Evolutionary conservation across 2,797 vertebrate species (phyloP).

Genomic region (Myotis pilosus): DNA sequence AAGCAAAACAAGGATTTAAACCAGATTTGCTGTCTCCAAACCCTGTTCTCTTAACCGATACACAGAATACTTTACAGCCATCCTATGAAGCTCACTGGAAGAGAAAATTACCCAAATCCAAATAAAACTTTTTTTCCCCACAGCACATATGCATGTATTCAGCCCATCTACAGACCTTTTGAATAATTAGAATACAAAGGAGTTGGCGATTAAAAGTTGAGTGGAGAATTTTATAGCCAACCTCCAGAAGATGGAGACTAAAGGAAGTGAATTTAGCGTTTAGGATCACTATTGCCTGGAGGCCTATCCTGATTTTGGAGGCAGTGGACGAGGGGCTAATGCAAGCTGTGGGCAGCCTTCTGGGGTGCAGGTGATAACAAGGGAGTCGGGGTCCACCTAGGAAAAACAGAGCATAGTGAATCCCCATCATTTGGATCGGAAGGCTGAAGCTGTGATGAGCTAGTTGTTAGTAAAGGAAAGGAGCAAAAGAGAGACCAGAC

Average conservation of each 20-base stretch:
- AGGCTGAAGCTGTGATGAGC: background rate
- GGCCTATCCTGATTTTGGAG: background rate
- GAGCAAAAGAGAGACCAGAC: too few species aligned
- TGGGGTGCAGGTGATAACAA: background rate
- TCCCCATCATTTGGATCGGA: background rate
- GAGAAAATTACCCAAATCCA: constrained; percentile 20
- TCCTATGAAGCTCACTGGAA: background rate
- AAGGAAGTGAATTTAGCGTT: background rate
- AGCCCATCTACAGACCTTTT: background rate
- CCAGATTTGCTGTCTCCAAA: constrained; percentile 6
- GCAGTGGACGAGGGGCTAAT: background rate
- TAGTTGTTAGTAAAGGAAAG: background rate
- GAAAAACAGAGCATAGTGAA: background rate
- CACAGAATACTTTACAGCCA: background rate
- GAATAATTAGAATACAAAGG: constrained; percentile 36
- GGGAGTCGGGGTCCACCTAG: background rate
- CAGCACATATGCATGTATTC: background rate
- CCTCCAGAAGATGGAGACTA: constrained; percentile 18
- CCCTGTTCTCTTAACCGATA: background rate
- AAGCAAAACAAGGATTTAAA: background rate
- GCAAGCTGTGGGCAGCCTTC: background rate
- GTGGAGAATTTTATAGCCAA: background rate
- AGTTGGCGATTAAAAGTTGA: background rate
- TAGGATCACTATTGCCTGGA: background rate
- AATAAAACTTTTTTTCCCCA: background rate